These are phyloP conservation scores for Gymnarchus niloticus DNA, from an alignment of 2,113 vertebrate species.

Conservation along the genomic window DNA sequence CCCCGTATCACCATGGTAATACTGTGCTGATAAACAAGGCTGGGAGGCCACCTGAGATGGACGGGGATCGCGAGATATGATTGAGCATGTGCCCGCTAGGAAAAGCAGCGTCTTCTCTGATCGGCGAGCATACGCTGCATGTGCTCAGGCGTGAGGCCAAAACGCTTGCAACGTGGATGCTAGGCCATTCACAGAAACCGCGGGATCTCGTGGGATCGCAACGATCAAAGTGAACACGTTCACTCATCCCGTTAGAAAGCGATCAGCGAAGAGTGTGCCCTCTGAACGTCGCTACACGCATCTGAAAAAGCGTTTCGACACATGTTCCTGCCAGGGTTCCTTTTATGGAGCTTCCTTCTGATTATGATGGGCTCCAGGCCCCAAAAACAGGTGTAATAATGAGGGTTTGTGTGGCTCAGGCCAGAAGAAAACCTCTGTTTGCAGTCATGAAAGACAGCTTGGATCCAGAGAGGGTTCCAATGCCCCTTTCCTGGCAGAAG, in stretches of 20 bases:
- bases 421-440: neutral
- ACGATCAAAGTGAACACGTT: neutral
- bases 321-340: neutral
- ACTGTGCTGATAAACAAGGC: conserved; percentile 45
- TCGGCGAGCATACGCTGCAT: neutral
- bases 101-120: neutral
- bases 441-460: neutral
- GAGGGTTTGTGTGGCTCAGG: neutral
- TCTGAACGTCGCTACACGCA: neutral
- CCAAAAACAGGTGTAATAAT: neutral
- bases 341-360: neutral
- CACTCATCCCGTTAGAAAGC: neutral
- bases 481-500: no score
- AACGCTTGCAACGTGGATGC: no score
- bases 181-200: neutral
- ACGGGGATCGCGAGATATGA: conserved; percentile 17
- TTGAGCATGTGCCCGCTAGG: neutral
- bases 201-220: neutral
- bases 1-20: conserved; percentile 50
- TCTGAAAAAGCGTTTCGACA: neutral
- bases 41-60: neutral
- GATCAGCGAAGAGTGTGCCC: neutral
- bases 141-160: neutral
- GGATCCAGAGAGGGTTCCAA: neutral
- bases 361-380: neutral